phyloP scores from a whole-genome alignment of 2,888 invertebrate species.

The Scaptomyza caliginosa region DNA sequence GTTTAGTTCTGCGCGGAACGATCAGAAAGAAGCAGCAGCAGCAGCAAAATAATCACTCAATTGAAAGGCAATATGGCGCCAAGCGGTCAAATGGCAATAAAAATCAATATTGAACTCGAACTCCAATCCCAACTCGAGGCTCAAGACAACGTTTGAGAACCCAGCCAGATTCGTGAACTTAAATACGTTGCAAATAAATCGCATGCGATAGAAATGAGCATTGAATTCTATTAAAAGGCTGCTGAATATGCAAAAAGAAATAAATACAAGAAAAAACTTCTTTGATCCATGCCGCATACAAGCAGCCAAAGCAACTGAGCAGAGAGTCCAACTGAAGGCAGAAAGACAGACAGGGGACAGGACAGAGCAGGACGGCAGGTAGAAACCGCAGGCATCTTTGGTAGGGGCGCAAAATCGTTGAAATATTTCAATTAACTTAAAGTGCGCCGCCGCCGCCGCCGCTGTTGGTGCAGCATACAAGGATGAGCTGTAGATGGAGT shows the following conservation, averaged over 20 bases:
- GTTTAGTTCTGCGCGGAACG: slow-evolving; percentile 13
- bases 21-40: slow-evolving; percentile 18
- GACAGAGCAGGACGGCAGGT: slow-evolving; percentile 48
- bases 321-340: slow-evolving; percentile 35
- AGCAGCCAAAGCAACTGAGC: slow-evolving; percentile 18
- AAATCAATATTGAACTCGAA: slow-evolving; percentile 75
- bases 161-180: slow-evolving; percentile 62
- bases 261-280: slow-evolving; percentile 33
- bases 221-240: slow-evolving; percentile 82
- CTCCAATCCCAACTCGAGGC: slow-evolving; percentile 5
- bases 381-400: slow-evolving; percentile 66
- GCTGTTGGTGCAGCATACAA: slow-evolving; percentile 25
- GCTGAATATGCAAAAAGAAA: slow-evolving; percentile 65
- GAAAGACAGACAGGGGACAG: slow-evolving; percentile 11
- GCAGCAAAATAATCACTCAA: slow-evolving; percentile 70
- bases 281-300: slow-evolving; percentile 76
- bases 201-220: slow-evolving; percentile 82
- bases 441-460: slow-evolving; percentile 75
- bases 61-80: slow-evolving; percentile 80
- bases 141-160: neutral
- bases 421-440: slow-evolving; percentile 83
- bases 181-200: slow-evolving; percentile 81
- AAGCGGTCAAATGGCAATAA: slow-evolving; percentile 81
- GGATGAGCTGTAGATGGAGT: slow-evolving; percentile 29
- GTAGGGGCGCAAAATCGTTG: slow-evolving; percentile 76